Evolutionary conservation across 2,888 invertebrate species (phyloP).

Genomic region (Geotrupes spiniger): DNA sequence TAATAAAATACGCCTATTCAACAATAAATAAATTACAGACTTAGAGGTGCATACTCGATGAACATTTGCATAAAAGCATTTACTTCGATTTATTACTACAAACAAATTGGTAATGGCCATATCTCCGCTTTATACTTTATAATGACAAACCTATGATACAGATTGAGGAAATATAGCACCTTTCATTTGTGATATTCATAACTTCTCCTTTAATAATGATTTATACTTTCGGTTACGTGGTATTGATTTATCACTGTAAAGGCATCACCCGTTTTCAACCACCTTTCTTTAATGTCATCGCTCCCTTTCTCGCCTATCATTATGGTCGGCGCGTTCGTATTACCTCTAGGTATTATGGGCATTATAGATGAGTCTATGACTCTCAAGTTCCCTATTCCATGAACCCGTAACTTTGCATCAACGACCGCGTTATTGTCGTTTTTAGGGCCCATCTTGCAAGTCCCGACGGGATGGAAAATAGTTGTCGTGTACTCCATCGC

Average conservation of each 20-base stretch:
- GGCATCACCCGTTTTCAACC: conserved; percentile 23
- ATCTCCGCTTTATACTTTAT: neutral
- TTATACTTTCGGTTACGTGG: conserved; percentile 16
- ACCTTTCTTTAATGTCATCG: conserved; percentile 41
- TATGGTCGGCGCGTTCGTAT: conserved; percentile 49
- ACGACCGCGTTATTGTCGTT: conserved; percentile 64
- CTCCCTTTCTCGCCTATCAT: conserved; percentile 50
- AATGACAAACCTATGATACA: too few species aligned
- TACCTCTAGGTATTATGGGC: conserved; percentile 57
- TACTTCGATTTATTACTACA: neutral
- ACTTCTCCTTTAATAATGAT: conserved; percentile 15
- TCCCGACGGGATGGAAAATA: conserved; percentile 67
- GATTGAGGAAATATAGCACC: too few species aligned
- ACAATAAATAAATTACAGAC: too few species aligned
- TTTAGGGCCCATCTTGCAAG: conserved; percentile 68
- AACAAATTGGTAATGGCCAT: neutral
- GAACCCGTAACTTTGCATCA: conserved; percentile 60
- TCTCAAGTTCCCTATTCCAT: conserved; percentile 61
- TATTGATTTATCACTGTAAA: conserved; percentile 12
- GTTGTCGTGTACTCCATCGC: conserved; percentile 65
- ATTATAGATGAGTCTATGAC: conserved; percentile 69
- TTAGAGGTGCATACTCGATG: too few species aligned
- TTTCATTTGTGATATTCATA: neutral
- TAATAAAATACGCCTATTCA: too few species aligned
- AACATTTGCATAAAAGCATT: neutral